These are phyloP conservation scores for Miniopterus natalensis DNA, from an alignment of 2,113 vertebrate genomes.

Conservation along the genomic window DNA sequence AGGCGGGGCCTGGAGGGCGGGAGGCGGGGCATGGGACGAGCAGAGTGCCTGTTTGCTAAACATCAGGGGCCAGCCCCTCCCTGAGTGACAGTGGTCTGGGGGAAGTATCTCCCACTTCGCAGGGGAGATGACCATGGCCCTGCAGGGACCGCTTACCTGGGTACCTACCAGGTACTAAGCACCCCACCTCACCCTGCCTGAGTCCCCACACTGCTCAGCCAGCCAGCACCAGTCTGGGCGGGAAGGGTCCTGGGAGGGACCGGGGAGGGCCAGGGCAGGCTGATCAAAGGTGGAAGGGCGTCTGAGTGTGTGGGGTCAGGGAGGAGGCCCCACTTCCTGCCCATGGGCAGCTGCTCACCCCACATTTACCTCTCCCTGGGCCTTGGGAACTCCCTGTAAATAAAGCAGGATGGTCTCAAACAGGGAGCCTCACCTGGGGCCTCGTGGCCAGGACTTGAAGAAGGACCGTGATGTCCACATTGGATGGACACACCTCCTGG, in stretches of 20 bases:
- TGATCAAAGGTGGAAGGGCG: rapidly evolving
- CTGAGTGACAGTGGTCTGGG: too few relatives aligned
- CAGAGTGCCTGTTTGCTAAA: background rate
- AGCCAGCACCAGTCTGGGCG: background rate
- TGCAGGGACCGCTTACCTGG: rapidly evolving
- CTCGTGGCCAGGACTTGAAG: background rate
- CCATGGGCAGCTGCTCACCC: rapidly evolving
- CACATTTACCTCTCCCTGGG: background rate
- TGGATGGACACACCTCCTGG: background rate
- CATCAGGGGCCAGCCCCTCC: background rate
- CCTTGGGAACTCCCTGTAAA: too few relatives aligned
- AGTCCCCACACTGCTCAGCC: background rate
- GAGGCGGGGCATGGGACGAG: too few relatives aligned
- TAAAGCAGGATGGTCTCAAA: background rate
- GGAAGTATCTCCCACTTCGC: background rate
- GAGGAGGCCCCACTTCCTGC: rapidly evolving
- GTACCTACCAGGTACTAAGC: rapidly evolving
- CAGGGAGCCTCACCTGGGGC: background rate
- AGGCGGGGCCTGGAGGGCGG: too few relatives aligned
- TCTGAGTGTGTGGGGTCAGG: rapidly evolving
- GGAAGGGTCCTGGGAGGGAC: rapidly evolving
- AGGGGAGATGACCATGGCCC: rapidly evolving
- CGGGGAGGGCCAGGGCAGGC: background rate
- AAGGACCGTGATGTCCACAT: background rate
- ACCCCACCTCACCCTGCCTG: background rate